Base-by-base conservation (phyloP, 2,797 vertebrate genomes). In the Tarsius wallacei region DNA sequence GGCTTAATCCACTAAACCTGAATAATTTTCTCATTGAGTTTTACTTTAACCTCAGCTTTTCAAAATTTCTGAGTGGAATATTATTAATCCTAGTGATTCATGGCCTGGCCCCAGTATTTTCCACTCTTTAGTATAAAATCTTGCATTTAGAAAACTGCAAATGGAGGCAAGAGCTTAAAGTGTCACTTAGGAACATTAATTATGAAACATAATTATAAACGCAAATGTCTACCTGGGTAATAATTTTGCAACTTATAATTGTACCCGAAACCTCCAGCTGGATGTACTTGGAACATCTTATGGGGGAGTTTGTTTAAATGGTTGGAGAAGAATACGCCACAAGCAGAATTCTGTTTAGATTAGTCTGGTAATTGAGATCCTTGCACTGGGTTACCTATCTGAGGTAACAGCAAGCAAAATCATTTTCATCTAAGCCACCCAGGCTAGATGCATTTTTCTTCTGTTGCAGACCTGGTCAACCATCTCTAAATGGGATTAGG, bases 141-240 rank as follows among this genome's bases (percentile, higher is more conserved):
- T 93, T 91, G 94, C 82, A 95, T 91, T 95, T 89, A 94, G 94
- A 96, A 97, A 97, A 57, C 88, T 97, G 70, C 42, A 83, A 71
- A 76, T 88, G 76, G 64, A 89, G 74, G 74, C 92, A 51, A 13
- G 42, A 96, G 76, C 92, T 92, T 80, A 7, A 66, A 55, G 63
- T 42, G 66, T 88, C 53, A 68, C 89, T 93, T 77, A 70, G 78
- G 77, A 97, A 68, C 77, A 24, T 93, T 96, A 84, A 96, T 95
- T 96, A 91, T 68, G 66, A 96, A 68, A 57, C 51, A n/a, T 94
- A 93, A 94, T 96, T 96, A 96, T 86, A 83, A 97, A 97, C 88
- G 93, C 70, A 76, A 88, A 81, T 91, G 87, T 64, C 85, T 87
- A 63, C 84, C 64, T 22, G 49, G 16, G n/a, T 91, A 73, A 83